Evolutionary conservation across 2,797 vertebrate genomes (phyloP), one percentile per base, ranked within the genome.

Genomic region (Ibycter americanus): DNA sequence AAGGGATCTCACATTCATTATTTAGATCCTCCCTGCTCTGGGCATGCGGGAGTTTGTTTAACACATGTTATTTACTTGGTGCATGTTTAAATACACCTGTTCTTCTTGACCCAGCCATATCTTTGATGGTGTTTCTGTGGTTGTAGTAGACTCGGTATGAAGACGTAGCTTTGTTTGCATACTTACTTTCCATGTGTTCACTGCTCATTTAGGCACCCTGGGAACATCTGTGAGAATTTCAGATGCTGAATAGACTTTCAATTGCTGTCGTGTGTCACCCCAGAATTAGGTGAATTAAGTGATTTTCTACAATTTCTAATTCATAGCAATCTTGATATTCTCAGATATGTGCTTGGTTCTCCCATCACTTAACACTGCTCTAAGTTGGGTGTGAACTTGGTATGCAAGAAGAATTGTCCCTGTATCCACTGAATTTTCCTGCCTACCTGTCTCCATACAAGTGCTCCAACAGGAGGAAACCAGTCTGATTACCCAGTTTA

Each of bases 391-490:
- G 3, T 49, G 46, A 82, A 38, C 5, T 34, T 83, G 38, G 9
- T 3, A 0, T 4, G 23, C 31, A 46, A 31, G 51, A 40, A 25
- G 12, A 65, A 47, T 8, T 52, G 12, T 72, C 31, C 83, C 38
- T 58, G 8, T 40, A 20, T 26, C 55, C 26, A 7, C 42, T 66
- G 51, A 76, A 44, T 2, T 7, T 83, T 63, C 40, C 32, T 44
- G 8, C 12, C 47, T 52, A 6, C 11, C 31, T 52, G 27, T 58
- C 27, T 31, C 12, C 36, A 15, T 21, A 0, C 7, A 11, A 11
- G 7, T 44, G 22, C 16, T 89, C 11, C 29, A 44, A 36, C 8
- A 67, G 58, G 40, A 82, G 16, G 10, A 74, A 66, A 49, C 5
- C 12, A 52, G 13, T 58, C 44, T 68, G 51, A 34, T 54, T 17